phyloP scores from a whole-genome alignment of 2,888 invertebrate species.

The Drosophila diplacantha region DNA sequence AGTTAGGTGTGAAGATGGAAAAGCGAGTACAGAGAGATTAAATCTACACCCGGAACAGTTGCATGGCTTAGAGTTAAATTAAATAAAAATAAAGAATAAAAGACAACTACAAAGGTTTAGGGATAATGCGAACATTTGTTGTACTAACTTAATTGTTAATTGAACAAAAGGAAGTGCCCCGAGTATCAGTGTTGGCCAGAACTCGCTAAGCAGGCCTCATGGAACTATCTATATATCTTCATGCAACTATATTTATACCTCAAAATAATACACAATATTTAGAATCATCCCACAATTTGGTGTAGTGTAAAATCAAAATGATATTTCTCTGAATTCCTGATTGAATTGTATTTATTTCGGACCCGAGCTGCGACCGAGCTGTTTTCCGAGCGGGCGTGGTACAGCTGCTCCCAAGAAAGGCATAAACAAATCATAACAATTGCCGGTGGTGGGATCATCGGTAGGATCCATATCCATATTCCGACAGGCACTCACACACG shows the following conservation, averaged over 20 bases:
- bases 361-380: background rate
- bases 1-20: conserved; percentile 56
- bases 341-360: conserved; percentile 36
- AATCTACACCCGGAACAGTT: background rate
- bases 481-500: conserved; percentile 35
- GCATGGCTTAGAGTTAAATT: no score
- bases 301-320: conserved; percentile 10
- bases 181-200: no score
- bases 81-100: no score
- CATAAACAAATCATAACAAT: conserved; percentile 69
- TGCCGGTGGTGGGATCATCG: conserved; percentile 22
- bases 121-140: no score
- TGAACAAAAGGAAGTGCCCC: background rate
- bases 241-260: no score
- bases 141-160: background rate
- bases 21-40: background rate
- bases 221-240: background rate
- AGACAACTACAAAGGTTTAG: no score
- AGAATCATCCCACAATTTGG: background rate
- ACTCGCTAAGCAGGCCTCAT: background rate
- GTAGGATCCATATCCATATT: conserved; percentile 22
- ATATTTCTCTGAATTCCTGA: conserved; percentile 10
- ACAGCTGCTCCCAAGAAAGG: conserved; percentile 43
- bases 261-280: no score
- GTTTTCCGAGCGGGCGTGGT: conserved; percentile 51